phyloP scores from a whole-genome alignment of 2,888 invertebrate species.

The Platycheirus albimanus region DNA sequence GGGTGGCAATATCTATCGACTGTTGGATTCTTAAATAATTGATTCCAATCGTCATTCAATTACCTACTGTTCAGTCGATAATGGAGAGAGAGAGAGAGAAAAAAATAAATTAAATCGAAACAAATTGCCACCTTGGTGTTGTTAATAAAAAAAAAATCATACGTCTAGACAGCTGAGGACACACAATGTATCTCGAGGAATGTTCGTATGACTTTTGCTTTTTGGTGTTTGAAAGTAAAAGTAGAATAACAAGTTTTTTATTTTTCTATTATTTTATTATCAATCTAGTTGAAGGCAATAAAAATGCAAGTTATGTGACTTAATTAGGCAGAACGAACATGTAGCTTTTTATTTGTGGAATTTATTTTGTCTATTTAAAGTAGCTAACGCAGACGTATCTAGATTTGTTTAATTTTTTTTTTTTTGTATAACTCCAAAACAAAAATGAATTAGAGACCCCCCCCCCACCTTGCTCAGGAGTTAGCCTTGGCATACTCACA shows the following conservation, averaged over 20 bases:
- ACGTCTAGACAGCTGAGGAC: slow-evolving; percentile 28
- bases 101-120: slow-evolving; percentile 12
- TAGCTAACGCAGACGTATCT: no score
- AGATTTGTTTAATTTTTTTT: no score
- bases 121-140: slow-evolving; percentile 25
- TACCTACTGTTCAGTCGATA: not conserved
- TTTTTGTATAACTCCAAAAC: no score
- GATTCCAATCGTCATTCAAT: slow-evolving; percentile 11
- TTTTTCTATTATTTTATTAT: slow-evolving; percentile 22
- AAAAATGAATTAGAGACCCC: no score
- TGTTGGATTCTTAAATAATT: slow-evolving; percentile 43
- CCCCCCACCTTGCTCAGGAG: no score
- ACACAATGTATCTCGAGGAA: not conserved
- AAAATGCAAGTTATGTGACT: slow-evolving; percentile 17
- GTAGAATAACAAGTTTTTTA: slow-evolving; percentile 45
- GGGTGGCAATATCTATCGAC: slow-evolving; percentile 34
- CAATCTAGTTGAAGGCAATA: slow-evolving; percentile 10
- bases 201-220: slow-evolving; percentile 7
- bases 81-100: not conserved
- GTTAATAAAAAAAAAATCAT: not conserved
- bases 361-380: not conserved
- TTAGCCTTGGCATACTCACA: no score
- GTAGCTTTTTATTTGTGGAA: not conserved
- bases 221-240: slow-evolving; percentile 54
- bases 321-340: slow-evolving; percentile 30